Conservation (phyloP, 2,113 vertebrate species). For the Synodontis membranacea region DNA sequence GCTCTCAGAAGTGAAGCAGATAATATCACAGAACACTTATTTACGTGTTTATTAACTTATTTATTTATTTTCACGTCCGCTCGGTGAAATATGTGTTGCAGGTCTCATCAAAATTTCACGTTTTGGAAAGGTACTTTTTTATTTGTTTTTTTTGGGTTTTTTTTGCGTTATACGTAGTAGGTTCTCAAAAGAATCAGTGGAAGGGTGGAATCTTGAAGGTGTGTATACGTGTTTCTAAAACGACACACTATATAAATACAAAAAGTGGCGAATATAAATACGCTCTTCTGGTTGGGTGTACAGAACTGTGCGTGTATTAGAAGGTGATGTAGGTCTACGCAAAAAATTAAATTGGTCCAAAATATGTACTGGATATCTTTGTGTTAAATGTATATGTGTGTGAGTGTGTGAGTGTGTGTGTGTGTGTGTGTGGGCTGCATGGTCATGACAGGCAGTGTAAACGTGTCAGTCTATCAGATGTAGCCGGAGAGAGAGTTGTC, state of each 20-base stretch:
- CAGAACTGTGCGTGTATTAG: neutral
- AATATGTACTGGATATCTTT: neutral
- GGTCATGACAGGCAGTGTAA: neutral
- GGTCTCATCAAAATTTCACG: constrained; percentile 25
- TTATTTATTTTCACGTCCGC: neutral
- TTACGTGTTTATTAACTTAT: neutral
- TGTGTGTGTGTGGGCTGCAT: neutral
- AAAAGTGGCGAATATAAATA: no score
- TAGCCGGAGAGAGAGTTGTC: neutral
- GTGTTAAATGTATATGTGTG: no score
- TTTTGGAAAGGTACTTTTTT: neutral
- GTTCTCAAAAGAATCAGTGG: neutral
- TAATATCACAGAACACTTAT: neutral
- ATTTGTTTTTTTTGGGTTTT: no score
- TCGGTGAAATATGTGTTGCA: constrained; percentile 19
- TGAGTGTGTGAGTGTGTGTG: neutral
- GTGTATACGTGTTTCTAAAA: neutral
- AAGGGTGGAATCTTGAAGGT: neutral
- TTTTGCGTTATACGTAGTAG: no score
- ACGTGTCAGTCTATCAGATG: neutral
- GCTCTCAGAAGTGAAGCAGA: neutral
- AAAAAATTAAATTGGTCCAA: neutral
- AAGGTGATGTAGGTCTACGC: neutral
- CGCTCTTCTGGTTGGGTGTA: neutral
- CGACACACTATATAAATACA: neutral